These are phyloP conservation scores for Asteroscopus sphinx DNA, from an alignment of 2,888 invertebrate genomes.

Conservation along the genomic window DNA sequence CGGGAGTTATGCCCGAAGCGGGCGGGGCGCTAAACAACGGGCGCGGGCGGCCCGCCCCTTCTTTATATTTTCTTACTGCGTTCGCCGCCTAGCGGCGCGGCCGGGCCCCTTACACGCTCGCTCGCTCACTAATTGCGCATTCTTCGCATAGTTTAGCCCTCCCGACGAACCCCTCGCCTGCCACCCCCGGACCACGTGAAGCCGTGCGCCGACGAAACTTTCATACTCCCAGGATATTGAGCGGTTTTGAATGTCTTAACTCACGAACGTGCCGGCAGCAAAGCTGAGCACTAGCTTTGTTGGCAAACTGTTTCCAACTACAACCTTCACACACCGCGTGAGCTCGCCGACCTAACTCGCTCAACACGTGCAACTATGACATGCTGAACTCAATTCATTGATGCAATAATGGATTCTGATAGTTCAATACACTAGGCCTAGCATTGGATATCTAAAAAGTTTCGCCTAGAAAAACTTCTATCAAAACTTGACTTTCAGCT, in stretches of 20 bases:
- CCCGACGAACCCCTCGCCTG: slow-evolving; percentile 90
- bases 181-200: slow-evolving; percentile 89
- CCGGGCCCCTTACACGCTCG: slow-evolving; percentile 92
- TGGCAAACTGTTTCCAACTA: slow-evolving; percentile 81
- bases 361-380: slow-evolving; percentile 53
- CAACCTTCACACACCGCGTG: slow-evolving; percentile 63
- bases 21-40: slow-evolving; percentile 90
- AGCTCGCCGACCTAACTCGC: slow-evolving; percentile 65
- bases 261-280: slow-evolving; percentile 85
- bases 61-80: slow-evolving; percentile 93
- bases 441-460: slow-evolving; percentile 30
- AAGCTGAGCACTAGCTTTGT: slow-evolving; percentile 79
- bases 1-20: slow-evolving; percentile 89
- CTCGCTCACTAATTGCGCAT: slow-evolving; percentile 98
- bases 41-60: slow-evolving; percentile 90
- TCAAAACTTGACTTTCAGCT: slow-evolving; percentile 23
- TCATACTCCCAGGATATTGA: slow-evolving; percentile 89
- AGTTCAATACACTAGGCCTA: slow-evolving; percentile 19
- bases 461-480: slow-evolving; percentile 10
- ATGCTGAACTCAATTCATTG: slow-evolving; percentile 37
- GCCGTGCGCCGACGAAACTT: slow-evolving; percentile 89
- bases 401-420: slow-evolving; percentile 32
- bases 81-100: slow-evolving; percentile 89
- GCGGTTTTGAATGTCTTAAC: slow-evolving; percentile 90
- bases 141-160: slow-evolving; percentile 98